Base-by-base conservation (phyloP, 2,113 vertebrate genomes). In the Gallinago paraguaiae region DNA sequence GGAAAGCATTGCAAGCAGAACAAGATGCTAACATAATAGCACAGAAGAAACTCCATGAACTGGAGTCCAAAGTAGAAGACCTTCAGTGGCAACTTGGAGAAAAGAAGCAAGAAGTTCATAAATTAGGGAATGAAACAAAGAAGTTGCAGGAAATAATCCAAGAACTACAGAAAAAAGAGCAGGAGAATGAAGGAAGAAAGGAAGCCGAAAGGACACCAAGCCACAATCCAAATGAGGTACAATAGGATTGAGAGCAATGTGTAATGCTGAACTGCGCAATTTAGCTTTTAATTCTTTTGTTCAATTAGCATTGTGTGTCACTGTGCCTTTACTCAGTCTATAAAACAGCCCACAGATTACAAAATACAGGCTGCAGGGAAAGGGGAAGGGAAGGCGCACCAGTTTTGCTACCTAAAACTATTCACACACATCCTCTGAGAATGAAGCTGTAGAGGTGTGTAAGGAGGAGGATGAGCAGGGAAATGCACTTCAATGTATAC, bases 51-150 rank as follows among this genome's bases (percentile, higher is more conserved):
- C 96, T 98, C 82, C 97, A 95, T 6, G 98, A 98, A 69, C 95
- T 98, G 31, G 98, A 98, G 93, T 95, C 97, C 75, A 97, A 95
- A 95, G 92, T 98, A 67, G 97, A 98, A 95, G 98, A 98, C 63
- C 98, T 98, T 64, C 98, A 98, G 59, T 97, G 88, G 91, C 98
- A 98, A 87, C 98, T 99, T 90, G 97, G 98, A 68, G 97, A 97
- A 84, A 98, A 98, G 88, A 97, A 93, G 70, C 97, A 98, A 43
- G 97, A 98, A 79, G 97, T 98, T 63, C 97, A 93, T 91, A 97
- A 95, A 76, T 96, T 99, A 59, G 98, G 98, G 78, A 97, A 97
- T 43, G 98, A 99, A 94, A 98, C 97, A 83, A 98, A 98, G 86
- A 95, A 96, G 45, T 97, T 99, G 59, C 98, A 98, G 93, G 98